These are phyloP conservation scores for Phylloscopus collybita DNA, from an alignment of 2,797 vertebrate species.

Conservation along the genomic window DNA sequence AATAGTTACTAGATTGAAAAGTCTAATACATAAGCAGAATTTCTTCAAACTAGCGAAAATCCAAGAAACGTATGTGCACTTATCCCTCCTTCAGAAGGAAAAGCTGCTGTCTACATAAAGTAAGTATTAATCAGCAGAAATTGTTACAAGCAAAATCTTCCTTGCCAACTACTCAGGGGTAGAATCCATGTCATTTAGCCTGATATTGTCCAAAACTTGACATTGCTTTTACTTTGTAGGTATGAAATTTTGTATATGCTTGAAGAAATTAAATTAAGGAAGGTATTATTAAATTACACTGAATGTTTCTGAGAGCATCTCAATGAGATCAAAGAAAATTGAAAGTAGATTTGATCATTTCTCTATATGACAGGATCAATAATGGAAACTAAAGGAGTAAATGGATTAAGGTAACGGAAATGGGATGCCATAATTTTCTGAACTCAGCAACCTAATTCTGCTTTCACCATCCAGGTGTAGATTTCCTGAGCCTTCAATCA, in stretches of 20 bases:
- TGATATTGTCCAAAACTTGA: neutral
- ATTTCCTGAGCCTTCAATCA: neutral
- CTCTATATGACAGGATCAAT: neutral
- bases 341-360: neutral
- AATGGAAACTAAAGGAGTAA: neutral
- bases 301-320: neutral
- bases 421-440: neutral
- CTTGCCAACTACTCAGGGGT: neutral
- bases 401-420: neutral
- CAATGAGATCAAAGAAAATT: neutral
- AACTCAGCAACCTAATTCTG: neutral
- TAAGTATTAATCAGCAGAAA: neutral
- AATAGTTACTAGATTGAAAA: neutral
- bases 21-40: neutral
- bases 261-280: neutral
- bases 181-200: neutral
- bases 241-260: neutral
- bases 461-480: neutral
- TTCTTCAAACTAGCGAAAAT: neutral
- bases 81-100: neutral
- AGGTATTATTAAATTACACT: neutral
- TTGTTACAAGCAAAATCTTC: neutral
- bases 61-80: accelerated
- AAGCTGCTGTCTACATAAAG: neutral
- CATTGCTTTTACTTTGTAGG: neutral